Evolutionary conservation across 2,113 vertebrate genomes (phyloP).

Genomic region (Heliornis fulica): DNA sequence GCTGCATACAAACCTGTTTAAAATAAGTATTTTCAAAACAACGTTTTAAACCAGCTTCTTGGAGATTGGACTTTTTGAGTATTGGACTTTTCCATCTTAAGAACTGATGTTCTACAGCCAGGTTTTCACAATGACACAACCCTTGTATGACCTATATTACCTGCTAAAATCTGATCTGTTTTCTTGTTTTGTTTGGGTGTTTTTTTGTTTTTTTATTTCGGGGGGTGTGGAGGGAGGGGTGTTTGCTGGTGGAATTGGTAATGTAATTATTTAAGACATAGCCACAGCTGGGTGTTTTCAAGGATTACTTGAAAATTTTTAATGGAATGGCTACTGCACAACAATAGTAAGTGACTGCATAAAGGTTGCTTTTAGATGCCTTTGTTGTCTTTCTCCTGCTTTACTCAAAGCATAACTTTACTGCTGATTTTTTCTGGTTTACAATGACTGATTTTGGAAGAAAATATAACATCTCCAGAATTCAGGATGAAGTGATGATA

Average conservation of each 20-base stretch:
- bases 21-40: not conserved
- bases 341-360: not conserved
- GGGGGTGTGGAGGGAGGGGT: fast-evolving
- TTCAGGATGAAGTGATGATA: not conserved
- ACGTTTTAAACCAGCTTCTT: not conserved
- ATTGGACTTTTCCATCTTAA: not conserved
- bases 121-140: not conserved
- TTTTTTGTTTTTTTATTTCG: too few relatives aligned
- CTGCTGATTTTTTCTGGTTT: not conserved
- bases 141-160: not conserved
- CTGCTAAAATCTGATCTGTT: not conserved
- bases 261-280: not conserved
- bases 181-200: not conserved
- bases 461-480: not conserved
- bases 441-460: not conserved
- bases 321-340: not conserved
- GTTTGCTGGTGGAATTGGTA: not conserved
- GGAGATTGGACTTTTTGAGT: not conserved
- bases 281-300: not conserved
- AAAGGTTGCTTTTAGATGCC: not conserved
- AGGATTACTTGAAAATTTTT: not conserved
- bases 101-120: not conserved
- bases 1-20: not conserved
- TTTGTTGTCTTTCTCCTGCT: not conserved
- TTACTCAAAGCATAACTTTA: not conserved